Conservation (phyloP, 2,888 invertebrate species). For the Ormia ochracea region DNA sequence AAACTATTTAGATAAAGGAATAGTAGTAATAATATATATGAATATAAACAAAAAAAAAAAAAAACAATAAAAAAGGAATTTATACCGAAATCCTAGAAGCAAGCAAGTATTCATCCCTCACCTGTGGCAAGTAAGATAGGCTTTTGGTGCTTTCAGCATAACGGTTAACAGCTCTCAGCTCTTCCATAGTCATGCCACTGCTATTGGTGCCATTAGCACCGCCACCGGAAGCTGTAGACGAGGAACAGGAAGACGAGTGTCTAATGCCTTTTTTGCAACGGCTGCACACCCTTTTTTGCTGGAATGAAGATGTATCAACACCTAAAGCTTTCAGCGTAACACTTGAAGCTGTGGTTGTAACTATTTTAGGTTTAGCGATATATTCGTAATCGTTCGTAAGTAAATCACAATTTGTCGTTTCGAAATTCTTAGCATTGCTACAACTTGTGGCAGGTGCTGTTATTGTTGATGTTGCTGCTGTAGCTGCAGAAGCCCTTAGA, state of each 20-base stretch:
- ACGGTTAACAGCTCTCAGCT: conserved; percentile 89
- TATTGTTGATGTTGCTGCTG: conserved; percentile 11
- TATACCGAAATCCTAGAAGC: conserved; percentile 76
- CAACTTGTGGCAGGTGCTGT: conserved; percentile 15
- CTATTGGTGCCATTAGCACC: conserved; percentile 72
- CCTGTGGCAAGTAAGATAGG: conserved; percentile 93
- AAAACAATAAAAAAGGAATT: conserved; percentile 61
- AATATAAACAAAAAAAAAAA: conserved; percentile 36
- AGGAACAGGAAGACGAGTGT: conserved; percentile 80
- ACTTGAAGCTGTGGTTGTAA: conserved; percentile 56
- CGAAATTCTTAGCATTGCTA: conserved; percentile 44
- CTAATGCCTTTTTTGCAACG: conserved; percentile 75
- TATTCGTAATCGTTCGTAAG: conserved; percentile 45
- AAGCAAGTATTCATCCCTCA: conserved; percentile 79
- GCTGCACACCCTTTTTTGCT: conserved; percentile 69
- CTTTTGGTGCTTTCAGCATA: conserved; percentile 95
- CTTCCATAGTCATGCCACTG: conserved; percentile 85
- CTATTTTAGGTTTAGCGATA: conserved; percentile 41
- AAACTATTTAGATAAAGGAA: conserved; percentile 33
- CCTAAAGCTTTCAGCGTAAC: conserved; percentile 56
- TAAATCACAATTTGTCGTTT: conserved; percentile 29
- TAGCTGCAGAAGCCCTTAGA: conserved; percentile 63
- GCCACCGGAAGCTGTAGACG: conserved; percentile 75
- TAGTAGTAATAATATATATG: conserved; percentile 49
- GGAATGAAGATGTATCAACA: conserved; percentile 20